Evolutionary conservation across 2,797 vertebrate species (phyloP).

Genomic region (Epinephelus coioides): DNA sequence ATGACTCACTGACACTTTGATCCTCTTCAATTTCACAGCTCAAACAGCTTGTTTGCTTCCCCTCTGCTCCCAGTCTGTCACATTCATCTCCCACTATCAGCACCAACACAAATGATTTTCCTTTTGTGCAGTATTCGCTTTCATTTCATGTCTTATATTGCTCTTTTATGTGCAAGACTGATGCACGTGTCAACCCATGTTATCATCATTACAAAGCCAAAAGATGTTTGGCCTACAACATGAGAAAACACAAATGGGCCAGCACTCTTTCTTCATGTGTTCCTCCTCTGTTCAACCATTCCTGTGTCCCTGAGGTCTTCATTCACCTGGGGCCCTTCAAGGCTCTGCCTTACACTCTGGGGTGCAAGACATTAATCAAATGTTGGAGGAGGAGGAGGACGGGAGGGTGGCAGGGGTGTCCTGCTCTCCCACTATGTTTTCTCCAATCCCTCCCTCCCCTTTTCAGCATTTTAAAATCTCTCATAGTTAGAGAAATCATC

Average conservation of each 20-base stretch:
- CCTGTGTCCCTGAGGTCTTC: constrained; percentile 29
- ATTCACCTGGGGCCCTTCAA: constrained; percentile 59
- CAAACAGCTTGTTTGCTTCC: constrained; percentile 56
- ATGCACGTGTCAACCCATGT: constrained; percentile 6
- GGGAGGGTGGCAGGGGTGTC: constrained; percentile 34
- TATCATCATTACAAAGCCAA: constrained; percentile 28
- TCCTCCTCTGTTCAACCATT: constrained; percentile 6
- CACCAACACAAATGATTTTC: not conserved
- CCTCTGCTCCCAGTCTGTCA: constrained; percentile 39
- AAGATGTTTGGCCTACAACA: constrained; percentile 4
- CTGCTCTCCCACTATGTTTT: constrained; percentile 54
- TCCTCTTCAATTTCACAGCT: constrained; percentile 67
- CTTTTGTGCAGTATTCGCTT: constrained; percentile 13
- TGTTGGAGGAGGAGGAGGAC: constrained; percentile 43
- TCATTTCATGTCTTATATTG: constrained; percentile 4
- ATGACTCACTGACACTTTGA: constrained; percentile 70
- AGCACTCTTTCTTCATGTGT: constrained; percentile 14
- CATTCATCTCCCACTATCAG: constrained; percentile 54
- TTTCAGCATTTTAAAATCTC: constrained; percentile 54
- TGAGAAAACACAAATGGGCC: not conserved
- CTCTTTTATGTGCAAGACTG: constrained; percentile 10
- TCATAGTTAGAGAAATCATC: constrained; percentile 48
- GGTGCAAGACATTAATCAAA: constrained; percentile 69
- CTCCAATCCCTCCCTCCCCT: constrained; percentile 29
- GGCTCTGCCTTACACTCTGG: constrained; percentile 39